Evolutionary conservation across 2,888 invertebrate species (phyloP), one percentile per base, ranked within the genome.

Genomic region (Chaetogeoica ovagalla): DNA sequence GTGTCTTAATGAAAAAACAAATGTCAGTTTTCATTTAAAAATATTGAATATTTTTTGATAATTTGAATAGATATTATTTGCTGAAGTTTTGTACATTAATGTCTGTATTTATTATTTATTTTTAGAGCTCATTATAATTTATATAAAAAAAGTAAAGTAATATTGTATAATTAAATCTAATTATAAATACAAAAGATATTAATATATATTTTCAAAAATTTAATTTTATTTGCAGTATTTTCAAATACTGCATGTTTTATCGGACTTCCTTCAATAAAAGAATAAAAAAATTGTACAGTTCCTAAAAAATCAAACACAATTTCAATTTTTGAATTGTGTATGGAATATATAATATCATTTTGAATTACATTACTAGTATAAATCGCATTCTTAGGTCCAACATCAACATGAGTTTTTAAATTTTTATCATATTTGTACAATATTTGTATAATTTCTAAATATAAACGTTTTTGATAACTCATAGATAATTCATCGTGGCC

Each of bases 311-410:
- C 4, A 13, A 57, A 21, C n/a, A 21, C n/a, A 59, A 59, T 59
- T n/a, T 59, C 21, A 59, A 59, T 59, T 59, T 21, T 59, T 59
- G 59, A 59, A 59, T 59, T 59, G 59, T 59, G 59, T 59, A 59
- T 59, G 59, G 17, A 59, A 59, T 59, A n/a, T 6, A 59, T 59
- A 59, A 59, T 59, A 21, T 59, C 59, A 59, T 59, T 59, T 59
- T 59, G 59, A 59, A 59, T 59, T 59, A 59, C 21, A 59, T 59
- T 59, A 21, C 59, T 59, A n/a, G 59, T 59, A 21, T 59, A 59
- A 17, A 59, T 59, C 17, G 59, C 59, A 59, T 59, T 59, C 59
- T 43, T 59, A 59, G 17, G 59, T 11, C 59, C 59, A 59, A 6
- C 21, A 59, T 59, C 59, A 59, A 59, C 17, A 59, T 59, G 59